A percentile compares a stretch with the other conserved stretches of the same genome.
phyloP scores from a whole-genome alignment of 2,888 invertebrate species.

The Euzetes globulus region DNA sequence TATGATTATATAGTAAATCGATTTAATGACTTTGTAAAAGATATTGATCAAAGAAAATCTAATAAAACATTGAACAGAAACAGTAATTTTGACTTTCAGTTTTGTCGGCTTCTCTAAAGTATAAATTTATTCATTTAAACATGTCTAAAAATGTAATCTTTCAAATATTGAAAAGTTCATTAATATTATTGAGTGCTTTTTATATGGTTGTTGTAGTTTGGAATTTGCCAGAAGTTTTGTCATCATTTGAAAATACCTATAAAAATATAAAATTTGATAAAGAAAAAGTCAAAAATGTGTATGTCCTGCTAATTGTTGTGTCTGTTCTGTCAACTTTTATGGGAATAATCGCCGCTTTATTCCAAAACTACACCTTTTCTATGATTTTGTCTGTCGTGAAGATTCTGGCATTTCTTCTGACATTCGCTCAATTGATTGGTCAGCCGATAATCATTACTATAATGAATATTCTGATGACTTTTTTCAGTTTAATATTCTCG shows the following conservation, averaged over 20 bases:
- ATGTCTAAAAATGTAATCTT: neutral
- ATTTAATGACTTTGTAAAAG: no score
- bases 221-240: neutral
- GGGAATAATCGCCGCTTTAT: neutral
- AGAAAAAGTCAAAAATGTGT: neutral
- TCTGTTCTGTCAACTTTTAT: neutral
- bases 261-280: neutral
- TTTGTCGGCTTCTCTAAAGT: no score
- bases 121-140: no score
- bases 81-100: neutral
- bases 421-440: neutral
- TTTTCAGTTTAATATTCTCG: conserved; percentile 1
- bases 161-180: neutral
- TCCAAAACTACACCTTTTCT: neutral
- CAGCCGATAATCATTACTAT: neutral
- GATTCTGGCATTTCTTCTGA: neutral
- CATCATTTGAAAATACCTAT: neutral
- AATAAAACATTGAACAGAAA: no score
- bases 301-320: neutral
- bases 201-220: neutral
- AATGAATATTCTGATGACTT: neutral
- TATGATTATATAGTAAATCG: no score
- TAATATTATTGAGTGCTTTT: neutral
- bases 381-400: neutral
- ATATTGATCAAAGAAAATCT: no score